Evolutionary conservation across 2,797 vertebrate species (phyloP).

Genomic region (Halcyon chelicuti): DNA sequence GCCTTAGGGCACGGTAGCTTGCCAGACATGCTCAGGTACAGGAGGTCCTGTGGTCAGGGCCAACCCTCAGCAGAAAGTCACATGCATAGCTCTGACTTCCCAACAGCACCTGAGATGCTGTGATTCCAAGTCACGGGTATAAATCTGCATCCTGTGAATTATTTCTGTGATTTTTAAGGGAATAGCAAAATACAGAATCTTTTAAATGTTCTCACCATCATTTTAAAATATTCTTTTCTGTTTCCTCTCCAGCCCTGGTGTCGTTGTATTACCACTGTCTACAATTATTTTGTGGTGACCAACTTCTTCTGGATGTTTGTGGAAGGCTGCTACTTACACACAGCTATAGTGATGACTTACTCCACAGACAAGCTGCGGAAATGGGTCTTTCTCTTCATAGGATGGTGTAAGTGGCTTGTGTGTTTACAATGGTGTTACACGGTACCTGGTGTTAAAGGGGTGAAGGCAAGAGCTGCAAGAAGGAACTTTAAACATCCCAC

Average conservation of each 20-base stretch:
- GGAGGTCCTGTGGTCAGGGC: not conserved
- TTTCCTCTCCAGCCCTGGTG: constrained; percentile 91
- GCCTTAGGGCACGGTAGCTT: not conserved
- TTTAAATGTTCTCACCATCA: fast-evolving
- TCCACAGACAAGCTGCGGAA: constrained; percentile 95
- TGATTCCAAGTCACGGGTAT: not conserved
- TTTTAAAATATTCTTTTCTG: not conserved
- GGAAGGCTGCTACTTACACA: constrained; percentile 98
- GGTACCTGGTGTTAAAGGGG: not conserved
- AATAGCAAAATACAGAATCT: not conserved
- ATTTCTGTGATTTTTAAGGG: not conserved
- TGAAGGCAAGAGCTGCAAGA: not conserved
- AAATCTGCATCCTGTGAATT: not conserved
- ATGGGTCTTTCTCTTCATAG: constrained; percentile 97
- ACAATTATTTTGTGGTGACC: constrained; percentile 98
- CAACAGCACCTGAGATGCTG: not conserved
- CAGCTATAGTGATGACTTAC: constrained; percentile 97
- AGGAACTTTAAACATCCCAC: not conserved
- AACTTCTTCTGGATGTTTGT: constrained; percentile 99
- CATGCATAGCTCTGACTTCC: not conserved
- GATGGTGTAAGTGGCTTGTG: constrained; percentile 92
- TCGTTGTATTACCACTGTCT: constrained; percentile 93
- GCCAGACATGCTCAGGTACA: not conserved
- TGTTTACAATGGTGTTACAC: not conserved
- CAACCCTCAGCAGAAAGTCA: not conserved